phyloP scores from a whole-genome alignment of 2,797 vertebrate genomes.

The Acrossocheilus fasciatus region DNA sequence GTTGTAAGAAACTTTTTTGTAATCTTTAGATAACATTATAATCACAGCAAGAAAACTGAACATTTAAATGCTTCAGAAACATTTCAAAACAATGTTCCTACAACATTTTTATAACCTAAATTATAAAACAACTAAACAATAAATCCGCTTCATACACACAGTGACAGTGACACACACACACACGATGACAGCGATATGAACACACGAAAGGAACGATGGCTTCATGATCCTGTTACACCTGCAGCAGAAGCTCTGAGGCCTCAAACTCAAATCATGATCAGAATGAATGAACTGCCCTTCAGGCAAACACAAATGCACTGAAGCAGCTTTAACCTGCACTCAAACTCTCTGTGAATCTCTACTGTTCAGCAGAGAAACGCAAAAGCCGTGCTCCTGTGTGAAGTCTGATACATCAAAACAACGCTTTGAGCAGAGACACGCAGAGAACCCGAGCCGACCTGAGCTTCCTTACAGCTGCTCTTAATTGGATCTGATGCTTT shows the following conservation, averaged over 20 bases:
- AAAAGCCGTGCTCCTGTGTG: background rate
- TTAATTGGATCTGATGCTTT: slow-evolving; percentile 69
- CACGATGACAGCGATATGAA: background rate
- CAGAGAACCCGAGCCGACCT: background rate
- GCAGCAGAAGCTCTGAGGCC: background rate
- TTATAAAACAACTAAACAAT: background rate
- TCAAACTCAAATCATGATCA: background rate
- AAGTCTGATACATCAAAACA: slow-evolving; percentile 36
- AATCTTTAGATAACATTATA: background rate
- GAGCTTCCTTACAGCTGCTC: slow-evolving; percentile 33
- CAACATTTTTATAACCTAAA: background rate
- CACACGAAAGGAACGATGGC: background rate
- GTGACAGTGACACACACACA: too few species aligned
- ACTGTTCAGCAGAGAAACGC: background rate
- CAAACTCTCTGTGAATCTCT: background rate
- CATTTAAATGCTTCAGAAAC: background rate
- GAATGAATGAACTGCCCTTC: too few species aligned
- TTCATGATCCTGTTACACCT: background rate
- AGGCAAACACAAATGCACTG: too few species aligned
- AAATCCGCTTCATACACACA: background rate
- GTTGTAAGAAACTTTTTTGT: background rate
- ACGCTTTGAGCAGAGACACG: background rate
- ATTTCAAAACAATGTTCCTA: background rate
- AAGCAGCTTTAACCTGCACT: background rate
- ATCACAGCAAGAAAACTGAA: background rate